Evolutionary conservation across 2,888 invertebrate species (phyloP).

Genomic region (Unio delphinus): DNA sequence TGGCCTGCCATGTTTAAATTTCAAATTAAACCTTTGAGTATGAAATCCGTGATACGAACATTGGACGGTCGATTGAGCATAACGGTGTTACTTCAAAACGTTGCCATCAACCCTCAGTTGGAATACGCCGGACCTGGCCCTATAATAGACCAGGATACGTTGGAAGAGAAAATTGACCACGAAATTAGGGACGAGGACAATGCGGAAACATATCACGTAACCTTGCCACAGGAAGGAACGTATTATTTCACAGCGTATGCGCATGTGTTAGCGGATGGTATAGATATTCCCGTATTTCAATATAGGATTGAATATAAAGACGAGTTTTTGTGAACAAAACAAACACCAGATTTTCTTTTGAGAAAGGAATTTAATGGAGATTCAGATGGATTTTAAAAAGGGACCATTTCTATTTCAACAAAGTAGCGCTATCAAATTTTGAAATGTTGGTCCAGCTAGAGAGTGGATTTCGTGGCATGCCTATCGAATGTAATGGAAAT

Average conservation of each 20-base stretch:
- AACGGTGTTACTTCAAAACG: slow-evolving; percentile 53
- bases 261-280: slow-evolving; percentile 55
- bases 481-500: no score
- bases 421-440: no score
- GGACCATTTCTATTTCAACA: no score
- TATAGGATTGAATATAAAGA: slow-evolving; percentile 55
- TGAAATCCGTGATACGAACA: slow-evolving; percentile 54
- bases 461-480: no score
- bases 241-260: slow-evolving; percentile 59
- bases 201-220: slow-evolving; percentile 60
- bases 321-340: slow-evolving; percentile 45
- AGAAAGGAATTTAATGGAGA: no score
- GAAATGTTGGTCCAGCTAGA: no score
- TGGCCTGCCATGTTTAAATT: slow-evolving; percentile 63
- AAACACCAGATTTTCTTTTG: no score
- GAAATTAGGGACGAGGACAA: slow-evolving; percentile 57
- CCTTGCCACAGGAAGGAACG: slow-evolving; percentile 56
- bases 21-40: slow-evolving; percentile 58
- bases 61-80: slow-evolving; percentile 59
- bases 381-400: no score
- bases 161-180: slow-evolving; percentile 55
- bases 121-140: slow-evolving; percentile 57
- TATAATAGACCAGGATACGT: slow-evolving; percentile 46
- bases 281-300: slow-evolving; percentile 59
- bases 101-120: slow-evolving; percentile 58